These are phyloP conservation scores for Anticlea derivata DNA, from an alignment of 2,888 invertebrate species.

Conservation along the genomic window DNA sequence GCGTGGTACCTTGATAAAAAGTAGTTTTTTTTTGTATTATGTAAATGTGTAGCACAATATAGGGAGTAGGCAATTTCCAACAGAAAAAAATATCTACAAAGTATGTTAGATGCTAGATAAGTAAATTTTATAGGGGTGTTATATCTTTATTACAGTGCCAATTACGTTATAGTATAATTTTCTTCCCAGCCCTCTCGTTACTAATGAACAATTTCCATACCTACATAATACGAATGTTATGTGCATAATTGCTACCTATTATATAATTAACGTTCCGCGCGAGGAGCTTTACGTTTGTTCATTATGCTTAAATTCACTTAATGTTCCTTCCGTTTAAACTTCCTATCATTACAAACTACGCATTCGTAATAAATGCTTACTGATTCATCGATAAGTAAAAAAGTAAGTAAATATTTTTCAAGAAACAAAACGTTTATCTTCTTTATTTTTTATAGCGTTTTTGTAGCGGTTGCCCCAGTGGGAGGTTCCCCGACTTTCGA, in stretches of 20 bases:
- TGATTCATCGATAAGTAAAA: slow-evolving; percentile 10
- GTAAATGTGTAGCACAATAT: no score
- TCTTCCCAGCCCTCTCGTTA: slow-evolving; percentile 15
- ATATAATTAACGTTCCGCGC: slow-evolving; percentile 44
- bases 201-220: slow-evolving; percentile 17
- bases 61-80: no score
- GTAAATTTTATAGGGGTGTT: not conserved
- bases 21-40: no score
- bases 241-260: slow-evolving; percentile 31
- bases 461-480: no score
- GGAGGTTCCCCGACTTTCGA: no score
- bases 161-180: not conserved
- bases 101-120: no score
- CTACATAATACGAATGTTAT: slow-evolving; percentile 32
- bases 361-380: slow-evolving; percentile 19
- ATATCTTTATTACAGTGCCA: slow-evolving; percentile 1
- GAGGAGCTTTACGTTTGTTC: slow-evolving; percentile 41
- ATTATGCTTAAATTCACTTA: slow-evolving; percentile 47
- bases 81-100: no score
- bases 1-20: no score
- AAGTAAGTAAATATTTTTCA: not conserved
- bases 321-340: slow-evolving; percentile 58
- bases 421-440: slow-evolving; percentile 1
- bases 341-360: slow-evolving; percentile 39
- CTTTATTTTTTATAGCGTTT: no score